A percentile compares a stretch with the other conserved stretches of the same genome.
Evolutionary conservation across 2,113 vertebrate genomes (phyloP).

Genomic region (Fulmarus glacialis): DNA sequence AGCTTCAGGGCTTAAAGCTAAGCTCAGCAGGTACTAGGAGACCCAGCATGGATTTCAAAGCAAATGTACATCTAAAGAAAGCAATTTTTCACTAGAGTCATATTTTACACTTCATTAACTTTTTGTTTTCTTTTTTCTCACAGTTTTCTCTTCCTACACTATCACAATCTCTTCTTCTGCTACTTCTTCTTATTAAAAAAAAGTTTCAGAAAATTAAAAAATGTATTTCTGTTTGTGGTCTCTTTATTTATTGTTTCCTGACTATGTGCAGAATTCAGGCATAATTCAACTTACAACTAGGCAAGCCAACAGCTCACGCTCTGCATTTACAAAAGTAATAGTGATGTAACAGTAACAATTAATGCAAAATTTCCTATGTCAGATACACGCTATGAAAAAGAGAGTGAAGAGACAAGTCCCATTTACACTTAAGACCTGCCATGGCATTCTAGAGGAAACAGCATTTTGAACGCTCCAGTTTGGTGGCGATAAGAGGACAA

Average conservation of each 20-base stretch:
- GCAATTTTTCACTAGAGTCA: slow-evolving; percentile 14
- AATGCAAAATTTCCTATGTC: neutral
- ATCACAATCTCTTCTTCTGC: neutral
- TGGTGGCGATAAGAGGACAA: neutral
- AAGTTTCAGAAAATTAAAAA: neutral
- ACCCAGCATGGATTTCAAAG: slow-evolving; percentile 65
- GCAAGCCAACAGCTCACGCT: neutral
- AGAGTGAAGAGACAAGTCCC: neutral
- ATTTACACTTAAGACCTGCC: neutral
- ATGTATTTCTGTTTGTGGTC: neutral
- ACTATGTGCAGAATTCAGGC: neutral
- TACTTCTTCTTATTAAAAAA: neutral
- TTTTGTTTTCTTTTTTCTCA: neutral
- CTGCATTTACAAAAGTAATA: neutral
- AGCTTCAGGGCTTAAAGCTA: slow-evolving; percentile 39
- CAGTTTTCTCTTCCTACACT: neutral
- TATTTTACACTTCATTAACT: neutral
- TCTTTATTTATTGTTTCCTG: neutral
- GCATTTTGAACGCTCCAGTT: neutral
- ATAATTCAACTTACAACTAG: neutral
- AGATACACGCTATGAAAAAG: neutral
- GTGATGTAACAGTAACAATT: neutral
- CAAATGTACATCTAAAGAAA: slow-evolving; percentile 43
- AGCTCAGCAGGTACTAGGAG: slow-evolving; percentile 36
- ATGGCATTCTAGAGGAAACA: neutral